phyloP scores from a whole-genome alignment of 2,797 vertebrate species.

The Melanotaenia maccullochi region DNA sequence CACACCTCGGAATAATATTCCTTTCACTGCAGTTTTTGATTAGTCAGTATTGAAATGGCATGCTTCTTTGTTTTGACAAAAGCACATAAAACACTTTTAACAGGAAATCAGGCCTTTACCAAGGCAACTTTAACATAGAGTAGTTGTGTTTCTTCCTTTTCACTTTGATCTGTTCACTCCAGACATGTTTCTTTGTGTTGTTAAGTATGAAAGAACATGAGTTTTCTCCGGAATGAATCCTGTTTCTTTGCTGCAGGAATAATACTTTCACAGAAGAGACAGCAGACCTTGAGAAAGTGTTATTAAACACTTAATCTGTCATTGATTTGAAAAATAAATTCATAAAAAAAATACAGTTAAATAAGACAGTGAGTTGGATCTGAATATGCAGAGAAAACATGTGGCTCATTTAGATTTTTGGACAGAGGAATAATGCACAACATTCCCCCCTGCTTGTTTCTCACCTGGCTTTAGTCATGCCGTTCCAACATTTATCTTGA shows the following conservation, averaged over 20 bases:
- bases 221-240: background rate
- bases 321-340: background rate
- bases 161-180: background rate
- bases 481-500: slow-evolving; percentile 93
- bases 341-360: too few species aligned
- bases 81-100: slow-evolving; percentile 19
- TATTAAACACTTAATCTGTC: background rate
- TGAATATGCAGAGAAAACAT: background rate
- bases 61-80: slow-evolving; percentile 17
- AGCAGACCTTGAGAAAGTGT: slow-evolving; percentile 19
- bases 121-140: slow-evolving; percentile 1
- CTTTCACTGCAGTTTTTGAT: background rate
- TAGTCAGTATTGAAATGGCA: slow-evolving; percentile 3
- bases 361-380: background rate
- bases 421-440: background rate
- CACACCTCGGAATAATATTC: slow-evolving; percentile 2
- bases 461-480: slow-evolving; percentile 89
- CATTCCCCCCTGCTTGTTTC: background rate
- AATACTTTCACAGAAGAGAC: background rate
- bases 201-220: background rate
- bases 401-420: background rate
- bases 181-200: background rate
- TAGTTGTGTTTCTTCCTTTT: background rate
- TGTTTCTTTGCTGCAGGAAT: slow-evolving; percentile 2
- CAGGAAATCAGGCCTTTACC: background rate